Conservation (phyloP, 1,140 invertebrate species). For the Pissodes strobi region DNA sequence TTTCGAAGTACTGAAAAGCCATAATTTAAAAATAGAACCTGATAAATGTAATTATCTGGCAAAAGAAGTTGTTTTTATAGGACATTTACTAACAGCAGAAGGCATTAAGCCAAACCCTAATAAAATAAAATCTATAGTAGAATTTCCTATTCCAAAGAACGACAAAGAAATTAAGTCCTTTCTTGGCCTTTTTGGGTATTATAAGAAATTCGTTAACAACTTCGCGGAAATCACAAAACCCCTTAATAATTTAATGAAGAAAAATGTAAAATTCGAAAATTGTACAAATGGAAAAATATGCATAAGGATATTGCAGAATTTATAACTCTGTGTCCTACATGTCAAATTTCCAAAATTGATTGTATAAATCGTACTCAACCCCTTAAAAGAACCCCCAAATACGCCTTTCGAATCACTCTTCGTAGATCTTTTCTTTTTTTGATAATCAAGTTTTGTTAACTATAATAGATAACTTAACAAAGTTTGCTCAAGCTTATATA, state of each 20-base stretch:
- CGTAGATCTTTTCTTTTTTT: slow-evolving; percentile 11
- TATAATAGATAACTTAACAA: no score
- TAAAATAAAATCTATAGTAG: no score
- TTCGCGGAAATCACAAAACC: no score
- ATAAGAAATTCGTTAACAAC: no score
- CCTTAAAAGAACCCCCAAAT: no score
- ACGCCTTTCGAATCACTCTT: no score
- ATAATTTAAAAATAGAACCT: background rate
- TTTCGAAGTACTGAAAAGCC: background rate
- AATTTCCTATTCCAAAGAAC: background rate
- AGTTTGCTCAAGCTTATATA: background rate
- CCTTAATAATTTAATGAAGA: no score
- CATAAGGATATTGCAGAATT: slow-evolving; percentile 18
- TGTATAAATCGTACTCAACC: no score
- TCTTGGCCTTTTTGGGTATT: background rate
- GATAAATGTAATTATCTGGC: no score
- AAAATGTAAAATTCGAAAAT: slow-evolving; percentile 5
- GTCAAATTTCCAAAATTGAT: no score
- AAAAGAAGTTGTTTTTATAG: background rate
- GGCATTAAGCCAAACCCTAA: background rate
- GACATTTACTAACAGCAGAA: background rate
- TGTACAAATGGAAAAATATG: no score
- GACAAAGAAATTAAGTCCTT: background rate
- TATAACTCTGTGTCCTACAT: no score
- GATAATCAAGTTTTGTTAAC: slow-evolving; percentile 5